phyloP scores from a whole-genome alignment of 1,140 invertebrate genomes.

The Zaprionus vittiger region DNA sequence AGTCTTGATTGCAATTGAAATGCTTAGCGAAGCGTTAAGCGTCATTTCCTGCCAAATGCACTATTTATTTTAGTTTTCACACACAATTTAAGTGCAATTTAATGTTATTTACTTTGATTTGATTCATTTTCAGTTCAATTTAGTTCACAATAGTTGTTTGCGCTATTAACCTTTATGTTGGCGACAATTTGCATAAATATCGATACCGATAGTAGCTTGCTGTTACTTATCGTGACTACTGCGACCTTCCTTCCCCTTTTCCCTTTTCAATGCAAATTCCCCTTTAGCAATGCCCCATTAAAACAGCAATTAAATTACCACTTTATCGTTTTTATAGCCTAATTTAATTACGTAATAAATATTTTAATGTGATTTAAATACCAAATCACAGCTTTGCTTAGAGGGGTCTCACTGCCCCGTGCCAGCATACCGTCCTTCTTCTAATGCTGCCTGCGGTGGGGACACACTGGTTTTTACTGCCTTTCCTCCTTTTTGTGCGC shows the following conservation, averaged over 20 bases:
- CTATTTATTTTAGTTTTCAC: constrained; percentile 3
- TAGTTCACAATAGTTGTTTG: neutral
- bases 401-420: neutral
- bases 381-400: neutral
- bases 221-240: neutral
- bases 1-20: neutral
- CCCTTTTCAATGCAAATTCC: constrained; percentile 4
- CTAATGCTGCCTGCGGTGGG: neutral
- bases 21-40: constrained; percentile 14
- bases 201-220: neutral
- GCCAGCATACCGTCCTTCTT: neutral
- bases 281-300: neutral
- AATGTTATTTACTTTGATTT: neutral
- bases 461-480: neutral
- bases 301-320: neutral
- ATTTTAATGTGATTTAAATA: neutral
- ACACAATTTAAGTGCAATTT: neutral
- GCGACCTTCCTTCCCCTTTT: neutral
- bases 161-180: neutral
- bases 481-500: neutral
- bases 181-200: neutral
- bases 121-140: neutral
- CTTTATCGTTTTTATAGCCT: neutral
- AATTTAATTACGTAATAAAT: neutral
- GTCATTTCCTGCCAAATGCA: constrained; percentile 22